Conservation (phyloP, 2,797 vertebrate species). For the Hypotaenidia philippensis region DNA sequence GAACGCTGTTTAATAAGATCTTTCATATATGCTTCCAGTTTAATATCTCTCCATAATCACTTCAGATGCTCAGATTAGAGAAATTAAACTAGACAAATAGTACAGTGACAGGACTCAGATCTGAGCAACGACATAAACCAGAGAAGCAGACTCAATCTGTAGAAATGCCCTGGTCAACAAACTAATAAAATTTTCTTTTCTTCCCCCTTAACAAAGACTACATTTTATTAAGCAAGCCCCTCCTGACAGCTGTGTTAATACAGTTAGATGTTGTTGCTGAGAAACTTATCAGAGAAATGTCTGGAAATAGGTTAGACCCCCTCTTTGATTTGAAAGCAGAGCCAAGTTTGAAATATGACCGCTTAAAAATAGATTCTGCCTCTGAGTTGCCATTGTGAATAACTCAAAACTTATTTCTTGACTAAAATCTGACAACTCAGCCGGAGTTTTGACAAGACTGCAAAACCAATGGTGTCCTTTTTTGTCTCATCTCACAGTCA, state of each 20-base stretch:
- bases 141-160: constrained; percentile 32
- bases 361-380: constrained; percentile 14
- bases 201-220: constrained; percentile 52
- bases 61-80: constrained; percentile 44
- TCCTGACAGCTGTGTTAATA: constrained; percentile 64
- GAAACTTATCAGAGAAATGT: constrained; percentile 58
- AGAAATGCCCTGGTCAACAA: constrained; percentile 26
- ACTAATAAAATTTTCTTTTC: constrained; percentile 67
- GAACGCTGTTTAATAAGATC: constrained; percentile 39
- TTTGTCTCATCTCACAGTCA: not conserved
- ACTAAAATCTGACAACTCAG: not conserved
- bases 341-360: not conserved
- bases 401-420: not conserved
- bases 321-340: constrained; percentile 36
- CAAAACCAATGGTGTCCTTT: not conserved
- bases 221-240: constrained; percentile 48
- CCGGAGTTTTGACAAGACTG: not conserved
- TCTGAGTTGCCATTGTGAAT: not conserved
- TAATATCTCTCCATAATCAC: constrained; percentile 31
- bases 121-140: constrained; percentile 49
- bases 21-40: constrained; percentile 32
- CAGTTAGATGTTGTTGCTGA: constrained; percentile 48
- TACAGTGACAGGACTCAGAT: constrained; percentile 20
- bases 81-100: constrained; percentile 37
- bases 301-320: constrained; percentile 29